Percentiles rank a stretch among this genome's conserved stretches.
Conservation (phyloP, 2,888 invertebrate species). For the Ommatoiulus sabulosus region DNA sequence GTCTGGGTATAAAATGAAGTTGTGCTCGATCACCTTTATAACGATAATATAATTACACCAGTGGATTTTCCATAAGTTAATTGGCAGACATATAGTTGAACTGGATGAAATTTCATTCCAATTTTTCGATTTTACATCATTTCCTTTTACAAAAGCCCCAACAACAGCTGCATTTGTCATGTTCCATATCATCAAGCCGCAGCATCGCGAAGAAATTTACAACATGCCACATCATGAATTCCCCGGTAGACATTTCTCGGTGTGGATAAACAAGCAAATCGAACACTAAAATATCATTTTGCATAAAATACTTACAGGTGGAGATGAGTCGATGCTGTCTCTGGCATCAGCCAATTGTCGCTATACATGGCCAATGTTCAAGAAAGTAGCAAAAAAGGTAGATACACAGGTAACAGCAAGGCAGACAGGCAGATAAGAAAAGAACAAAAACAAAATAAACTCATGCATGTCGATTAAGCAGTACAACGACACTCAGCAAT, state of each 20-base stretch:
- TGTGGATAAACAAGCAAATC: neutral
- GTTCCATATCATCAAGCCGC: neutral
- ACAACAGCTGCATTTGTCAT: conserved; percentile 58
- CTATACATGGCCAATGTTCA: conserved; percentile 48
- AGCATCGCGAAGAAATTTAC: neutral
- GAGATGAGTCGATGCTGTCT: conserved; percentile 41
- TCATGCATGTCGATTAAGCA: conserved; percentile 42
- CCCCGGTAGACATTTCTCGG: neutral
- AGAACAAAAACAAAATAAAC: neutral
- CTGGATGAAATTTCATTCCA: too few relatives aligned
- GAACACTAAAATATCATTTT: neutral
- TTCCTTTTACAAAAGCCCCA: too few relatives aligned
- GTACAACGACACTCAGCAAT: neutral
- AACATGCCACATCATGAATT: neutral
- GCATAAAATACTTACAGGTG: conserved; percentile 49
- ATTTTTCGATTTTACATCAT: too few relatives aligned
- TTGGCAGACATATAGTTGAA: too few relatives aligned
- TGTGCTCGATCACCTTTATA: too few relatives aligned
- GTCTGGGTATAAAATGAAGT: too few relatives aligned
- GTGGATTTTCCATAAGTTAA: too few relatives aligned
- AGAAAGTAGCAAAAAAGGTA: conserved; percentile 44
- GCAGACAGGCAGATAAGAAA: neutral
- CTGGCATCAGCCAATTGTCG: conserved; percentile 55
- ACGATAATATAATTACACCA: too few relatives aligned
- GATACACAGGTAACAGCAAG: conserved; percentile 19